These are phyloP conservation scores for Aurelia coerulea DNA, from an alignment of 30 jellyfish, hydroid and myxozoan genomes.

Conservation along the genomic window DNA sequence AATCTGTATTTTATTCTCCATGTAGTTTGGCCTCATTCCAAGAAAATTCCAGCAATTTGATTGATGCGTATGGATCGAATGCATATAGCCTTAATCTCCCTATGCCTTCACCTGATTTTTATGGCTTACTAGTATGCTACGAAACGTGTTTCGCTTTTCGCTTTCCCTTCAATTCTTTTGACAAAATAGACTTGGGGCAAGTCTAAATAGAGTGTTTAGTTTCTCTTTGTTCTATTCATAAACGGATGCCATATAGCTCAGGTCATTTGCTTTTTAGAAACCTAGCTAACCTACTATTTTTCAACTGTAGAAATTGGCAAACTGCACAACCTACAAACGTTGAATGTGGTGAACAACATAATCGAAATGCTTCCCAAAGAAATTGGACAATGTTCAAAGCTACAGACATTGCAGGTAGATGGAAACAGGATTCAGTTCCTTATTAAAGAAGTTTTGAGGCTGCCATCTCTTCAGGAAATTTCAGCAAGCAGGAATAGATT, in stretches of 20 bases:
- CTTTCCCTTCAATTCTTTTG: too few species aligned
- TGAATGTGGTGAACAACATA: conserved; percentile 37
- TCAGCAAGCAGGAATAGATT: conserved; percentile 51
- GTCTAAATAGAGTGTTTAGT: too few species aligned
- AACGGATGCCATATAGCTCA: too few species aligned
- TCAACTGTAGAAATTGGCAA: conserved; percentile 27
- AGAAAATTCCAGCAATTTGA: too few species aligned
- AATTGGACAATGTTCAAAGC: conserved; percentile 2
- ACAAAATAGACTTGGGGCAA: too few species aligned
- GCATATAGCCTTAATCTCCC: too few species aligned
- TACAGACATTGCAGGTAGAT: conserved; percentile 37
- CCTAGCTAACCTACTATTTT: neutral
- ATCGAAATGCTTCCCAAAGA: conserved; percentile 36
- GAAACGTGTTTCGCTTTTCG: too few species aligned
- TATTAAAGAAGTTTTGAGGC: neutral
- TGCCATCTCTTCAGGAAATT: conserved; percentile 26
- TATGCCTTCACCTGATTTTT: too few species aligned
- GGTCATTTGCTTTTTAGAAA: too few species aligned
- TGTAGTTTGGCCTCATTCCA: neutral
- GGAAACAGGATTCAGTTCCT: neutral
- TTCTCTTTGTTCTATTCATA: too few species aligned
- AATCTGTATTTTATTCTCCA: neutral
- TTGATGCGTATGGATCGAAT: too few species aligned
- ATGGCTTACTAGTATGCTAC: too few species aligned
- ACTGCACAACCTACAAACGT: conserved; percentile 8